These are phyloP conservation scores for Papilio protenor DNA, from an alignment of 2,888 invertebrate genomes.

Conservation along the genomic window DNA sequence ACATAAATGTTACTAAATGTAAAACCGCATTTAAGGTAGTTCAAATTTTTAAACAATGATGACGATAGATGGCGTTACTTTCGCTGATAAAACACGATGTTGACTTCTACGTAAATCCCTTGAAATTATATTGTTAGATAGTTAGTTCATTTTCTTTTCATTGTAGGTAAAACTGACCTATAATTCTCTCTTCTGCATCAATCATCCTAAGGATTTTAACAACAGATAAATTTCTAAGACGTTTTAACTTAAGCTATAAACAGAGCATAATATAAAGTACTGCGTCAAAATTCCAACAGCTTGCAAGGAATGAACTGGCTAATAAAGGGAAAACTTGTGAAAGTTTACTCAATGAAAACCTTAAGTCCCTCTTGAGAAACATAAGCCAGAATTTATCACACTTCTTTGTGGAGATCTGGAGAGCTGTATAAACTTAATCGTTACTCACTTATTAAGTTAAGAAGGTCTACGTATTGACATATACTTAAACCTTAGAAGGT, in stretches of 20 bases:
- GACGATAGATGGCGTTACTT: background rate
- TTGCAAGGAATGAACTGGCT: conserved; percentile 10
- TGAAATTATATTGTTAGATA: too few species aligned
- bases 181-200: background rate
- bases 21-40: background rate
- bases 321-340: conserved; percentile 17
- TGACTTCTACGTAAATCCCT: background rate
- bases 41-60: background rate
- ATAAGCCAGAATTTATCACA: conserved; percentile 19
- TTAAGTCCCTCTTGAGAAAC: conserved; percentile 22
- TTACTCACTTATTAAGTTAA: background rate
- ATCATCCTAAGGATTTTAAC: background rate
- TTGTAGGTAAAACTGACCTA: background rate
- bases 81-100: background rate
- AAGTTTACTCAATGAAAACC: conserved; percentile 16
- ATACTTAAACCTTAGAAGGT: background rate
- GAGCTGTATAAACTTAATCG: conserved; percentile 1
- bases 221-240: background rate
- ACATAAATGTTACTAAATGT: background rate
- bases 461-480: background rate
- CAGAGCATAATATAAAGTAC: conserved; percentile 16
- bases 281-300: conserved; percentile 10
- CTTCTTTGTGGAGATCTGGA: background rate
- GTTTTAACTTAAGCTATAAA: conserved; percentile 26
- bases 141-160: too few species aligned